These are phyloP conservation scores for Acanthurus leucopareius DNA, from an alignment of 2,797 vertebrate species.

Conservation along the genomic window DNA sequence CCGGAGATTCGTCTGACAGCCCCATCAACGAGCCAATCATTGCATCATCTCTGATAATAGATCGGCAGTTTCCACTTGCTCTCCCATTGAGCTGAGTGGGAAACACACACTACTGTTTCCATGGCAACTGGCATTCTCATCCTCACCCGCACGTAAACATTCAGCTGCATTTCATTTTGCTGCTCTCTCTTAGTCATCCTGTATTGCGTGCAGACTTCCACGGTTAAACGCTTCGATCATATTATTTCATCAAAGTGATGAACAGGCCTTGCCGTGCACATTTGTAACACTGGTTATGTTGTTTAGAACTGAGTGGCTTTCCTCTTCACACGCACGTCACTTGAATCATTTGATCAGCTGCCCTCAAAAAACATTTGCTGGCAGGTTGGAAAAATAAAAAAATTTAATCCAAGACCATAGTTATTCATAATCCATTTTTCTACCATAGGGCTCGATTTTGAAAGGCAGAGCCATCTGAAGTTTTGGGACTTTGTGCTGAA, in stretches of 20 bases:
- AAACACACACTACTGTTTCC: slow-evolving; percentile 78
- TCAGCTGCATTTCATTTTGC: slow-evolving; percentile 67
- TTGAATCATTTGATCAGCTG: slow-evolving; percentile 11
- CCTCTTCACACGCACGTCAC: neutral
- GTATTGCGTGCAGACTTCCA: slow-evolving; percentile 40
- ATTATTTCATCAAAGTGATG: slow-evolving; percentile 38
- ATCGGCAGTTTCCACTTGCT: slow-evolving; percentile 62
- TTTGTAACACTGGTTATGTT: slow-evolving; percentile 5
- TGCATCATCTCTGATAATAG: slow-evolving; percentile 65
- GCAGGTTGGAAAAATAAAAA: neutral
- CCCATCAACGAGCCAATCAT: slow-evolving; percentile 70
- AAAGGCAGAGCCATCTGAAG: neutral
- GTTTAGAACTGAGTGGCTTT: neutral
- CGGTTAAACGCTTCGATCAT: slow-evolving; percentile 22
- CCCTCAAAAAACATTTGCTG: neutral
- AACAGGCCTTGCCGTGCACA: neutral
- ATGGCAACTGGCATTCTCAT: slow-evolving; percentile 75
- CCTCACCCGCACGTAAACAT: slow-evolving; percentile 60
- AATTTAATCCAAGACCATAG: neutral
- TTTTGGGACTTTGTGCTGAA: neutral
- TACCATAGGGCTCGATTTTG: neutral
- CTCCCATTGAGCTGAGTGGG: slow-evolving; percentile 69
- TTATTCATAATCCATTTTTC: neutral
- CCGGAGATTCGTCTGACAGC: slow-evolving; percentile 51
- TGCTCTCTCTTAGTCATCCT: slow-evolving; percentile 61